phyloP scores from a whole-genome alignment of 2,113 vertebrate genomes.

The Embiotoca jacksoni region DNA sequence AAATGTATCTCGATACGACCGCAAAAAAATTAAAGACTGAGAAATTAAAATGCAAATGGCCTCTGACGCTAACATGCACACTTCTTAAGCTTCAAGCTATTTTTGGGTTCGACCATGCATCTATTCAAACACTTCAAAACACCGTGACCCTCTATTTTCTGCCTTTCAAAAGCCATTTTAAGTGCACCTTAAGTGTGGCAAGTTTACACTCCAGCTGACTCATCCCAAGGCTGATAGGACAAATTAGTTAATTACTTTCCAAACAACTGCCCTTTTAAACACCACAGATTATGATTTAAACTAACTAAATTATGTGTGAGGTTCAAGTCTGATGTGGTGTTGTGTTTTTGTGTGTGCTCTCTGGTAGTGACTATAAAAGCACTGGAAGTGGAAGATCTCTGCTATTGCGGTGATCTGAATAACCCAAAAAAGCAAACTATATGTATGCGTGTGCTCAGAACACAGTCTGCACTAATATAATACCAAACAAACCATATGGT shows the following conservation, averaged over 20 bases:
- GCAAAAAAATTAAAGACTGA: constrained; percentile 1
- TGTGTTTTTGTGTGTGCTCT: background rate
- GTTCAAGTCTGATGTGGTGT: background rate
- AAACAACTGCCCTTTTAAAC: background rate
- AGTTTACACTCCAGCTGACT: constrained; percentile 3
- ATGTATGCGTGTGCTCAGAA: background rate
- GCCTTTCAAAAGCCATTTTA: constrained; percentile 26
- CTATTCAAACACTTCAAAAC: constrained; percentile 31
- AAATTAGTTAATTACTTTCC: constrained; percentile 1
- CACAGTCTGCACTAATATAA: background rate
- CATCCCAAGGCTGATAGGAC: constrained; percentile 6
- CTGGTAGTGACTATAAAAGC: background rate
- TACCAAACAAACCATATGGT: constrained; percentile 18
- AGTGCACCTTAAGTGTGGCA: background rate
- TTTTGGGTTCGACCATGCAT: background rate
- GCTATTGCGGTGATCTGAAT: background rate
- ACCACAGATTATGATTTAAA: constrained; percentile 3
- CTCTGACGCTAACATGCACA: background rate
- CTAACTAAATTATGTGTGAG: background rate
- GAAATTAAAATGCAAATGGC: background rate
- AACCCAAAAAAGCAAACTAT: background rate
- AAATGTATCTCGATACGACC: too few species aligned
- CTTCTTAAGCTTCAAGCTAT: background rate
- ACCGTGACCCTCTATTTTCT: constrained; percentile 14
- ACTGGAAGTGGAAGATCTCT: background rate